A percentile compares a stretch with the other conserved stretches of the same genome.
Conservation (phyloP, 2,888 invertebrate genomes). For the Branchipolynoe longqiensis region DNA sequence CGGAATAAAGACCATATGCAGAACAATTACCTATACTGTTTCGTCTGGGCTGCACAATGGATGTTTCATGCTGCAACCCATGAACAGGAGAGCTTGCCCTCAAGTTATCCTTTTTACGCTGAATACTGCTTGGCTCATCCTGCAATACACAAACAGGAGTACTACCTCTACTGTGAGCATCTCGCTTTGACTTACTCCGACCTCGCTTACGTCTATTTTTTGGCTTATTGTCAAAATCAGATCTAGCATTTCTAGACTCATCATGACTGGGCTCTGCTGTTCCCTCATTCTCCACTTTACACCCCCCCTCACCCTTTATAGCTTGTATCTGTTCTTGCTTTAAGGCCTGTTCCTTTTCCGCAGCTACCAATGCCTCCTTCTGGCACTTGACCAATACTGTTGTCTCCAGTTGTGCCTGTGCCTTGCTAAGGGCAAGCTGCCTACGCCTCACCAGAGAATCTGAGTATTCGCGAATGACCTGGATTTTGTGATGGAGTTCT, state of each 20-base stretch:
- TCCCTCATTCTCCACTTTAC: not conserved
- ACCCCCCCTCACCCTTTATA: not conserved
- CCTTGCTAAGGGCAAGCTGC: not conserved
- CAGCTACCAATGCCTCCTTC: not conserved
- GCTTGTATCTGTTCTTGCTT: too few relatives aligned
- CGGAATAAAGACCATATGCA: too few relatives aligned
- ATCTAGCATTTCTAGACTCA: not conserved
- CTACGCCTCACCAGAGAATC: not conserved
- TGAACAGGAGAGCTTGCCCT: not conserved
- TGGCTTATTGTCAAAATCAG: not conserved
- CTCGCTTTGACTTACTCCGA: constrained; percentile 9
- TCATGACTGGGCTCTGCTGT: not conserved
- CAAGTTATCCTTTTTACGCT: not conserved
- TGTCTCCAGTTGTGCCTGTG: too few relatives aligned
- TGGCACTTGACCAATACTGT: too few relatives aligned
- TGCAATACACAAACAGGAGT: not conserved
- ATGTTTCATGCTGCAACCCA: not conserved
- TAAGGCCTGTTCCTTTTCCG: not conserved
- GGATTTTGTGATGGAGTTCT: constrained; percentile 12
- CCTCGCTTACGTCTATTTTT: constrained; percentile 8
- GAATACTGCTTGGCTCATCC: not conserved
- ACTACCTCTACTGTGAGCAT: not conserved
- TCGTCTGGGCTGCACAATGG: not conserved
- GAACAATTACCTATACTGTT: too few relatives aligned
- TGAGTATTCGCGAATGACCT: constrained; percentile 8